phyloP scores from a whole-genome alignment of 1,140 invertebrate genomes.

The Drosophila sproati region DNA sequence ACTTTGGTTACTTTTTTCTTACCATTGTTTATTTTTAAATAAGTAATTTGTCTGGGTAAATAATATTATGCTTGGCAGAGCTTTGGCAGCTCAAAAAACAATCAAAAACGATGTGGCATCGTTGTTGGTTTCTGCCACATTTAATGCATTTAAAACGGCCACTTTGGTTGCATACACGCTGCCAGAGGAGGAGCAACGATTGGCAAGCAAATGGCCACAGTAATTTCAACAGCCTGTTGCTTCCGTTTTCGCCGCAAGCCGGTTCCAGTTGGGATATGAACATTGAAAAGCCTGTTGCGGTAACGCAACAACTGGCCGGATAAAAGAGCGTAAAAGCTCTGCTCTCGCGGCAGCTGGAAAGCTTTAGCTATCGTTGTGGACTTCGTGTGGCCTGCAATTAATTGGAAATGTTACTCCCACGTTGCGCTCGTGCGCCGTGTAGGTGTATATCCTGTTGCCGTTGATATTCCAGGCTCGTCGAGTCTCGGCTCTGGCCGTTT shows the following conservation, averaged over 20 bases:
- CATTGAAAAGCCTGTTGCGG: slow-evolving; percentile 64
- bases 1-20: background rate
- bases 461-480: slow-evolving; percentile 62
- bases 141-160: slow-evolving; percentile 77
- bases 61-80: slow-evolving; percentile 1
- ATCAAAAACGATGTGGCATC: slow-evolving; percentile 37
- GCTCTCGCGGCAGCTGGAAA: slow-evolving; percentile 20
- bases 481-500: slow-evolving; percentile 57
- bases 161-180: slow-evolving; percentile 42
- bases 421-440: slow-evolving; percentile 42
- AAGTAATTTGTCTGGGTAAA: slow-evolving; percentile 9
- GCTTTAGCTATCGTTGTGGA: slow-evolving; percentile 49
- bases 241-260: slow-evolving; percentile 35
- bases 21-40: background rate
- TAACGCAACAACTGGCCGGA: slow-evolving; percentile 75
- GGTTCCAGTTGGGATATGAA: slow-evolving; percentile 42
- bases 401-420: slow-evolving; percentile 64
- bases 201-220: slow-evolving; percentile 24
- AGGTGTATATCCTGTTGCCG: slow-evolving; percentile 49
- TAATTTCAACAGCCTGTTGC: slow-evolving; percentile 64
- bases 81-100: slow-evolving; percentile 23
- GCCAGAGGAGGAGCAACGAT: slow-evolving; percentile 9
- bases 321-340: slow-evolving; percentile 67
- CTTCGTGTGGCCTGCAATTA: slow-evolving; percentile 21
- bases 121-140: slow-evolving; percentile 33